Conservation (phyloP, 35 echinoderm and acorn worm genomes). For the Chiridota heheva region DNA sequence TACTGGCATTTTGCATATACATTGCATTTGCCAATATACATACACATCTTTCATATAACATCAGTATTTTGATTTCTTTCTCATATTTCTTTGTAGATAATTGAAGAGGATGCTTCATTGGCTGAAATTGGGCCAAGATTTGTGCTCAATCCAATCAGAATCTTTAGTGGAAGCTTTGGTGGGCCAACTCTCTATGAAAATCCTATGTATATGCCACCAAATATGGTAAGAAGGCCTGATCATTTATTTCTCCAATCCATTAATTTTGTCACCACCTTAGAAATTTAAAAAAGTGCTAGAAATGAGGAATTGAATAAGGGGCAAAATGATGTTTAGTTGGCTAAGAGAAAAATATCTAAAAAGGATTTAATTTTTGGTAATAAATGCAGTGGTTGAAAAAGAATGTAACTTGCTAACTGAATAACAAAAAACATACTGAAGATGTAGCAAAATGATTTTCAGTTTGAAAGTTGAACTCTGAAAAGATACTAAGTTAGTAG, state of each 20-base stretch:
- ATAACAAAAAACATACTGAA: too few relatives aligned
- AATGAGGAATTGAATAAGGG: too few relatives aligned
- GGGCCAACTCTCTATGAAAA: conserved; percentile 92
- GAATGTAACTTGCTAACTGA: neutral
- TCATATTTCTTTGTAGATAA: conserved; percentile 45
- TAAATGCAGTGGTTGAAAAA: neutral
- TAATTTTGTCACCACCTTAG: neutral
- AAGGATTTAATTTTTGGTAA: neutral
- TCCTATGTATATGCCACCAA: conserved; percentile 84
- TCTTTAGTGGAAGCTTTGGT: conserved; percentile 89
- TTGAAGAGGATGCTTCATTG: conserved; percentile 90
- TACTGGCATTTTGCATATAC: too few relatives aligned
- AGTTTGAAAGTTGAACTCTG: too few relatives aligned
- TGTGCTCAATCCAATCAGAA: conserved; percentile 83
- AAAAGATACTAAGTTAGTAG: too few relatives aligned
- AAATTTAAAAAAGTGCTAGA: neutral
- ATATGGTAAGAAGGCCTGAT: conserved; percentile 72
- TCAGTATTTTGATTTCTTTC: neutral
- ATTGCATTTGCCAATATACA: too few relatives aligned
- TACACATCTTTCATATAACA: too few relatives aligned
- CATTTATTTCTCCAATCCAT: neutral
- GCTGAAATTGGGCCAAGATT: conserved; percentile 92
- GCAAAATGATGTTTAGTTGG: too few relatives aligned
- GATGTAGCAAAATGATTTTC: too few relatives aligned
- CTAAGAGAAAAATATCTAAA: neutral